Percentiles rank a stretch among this genome's conserved stretches.
Conservation (phyloP, 1,140 invertebrate species). For the Battus philenor region DNA sequence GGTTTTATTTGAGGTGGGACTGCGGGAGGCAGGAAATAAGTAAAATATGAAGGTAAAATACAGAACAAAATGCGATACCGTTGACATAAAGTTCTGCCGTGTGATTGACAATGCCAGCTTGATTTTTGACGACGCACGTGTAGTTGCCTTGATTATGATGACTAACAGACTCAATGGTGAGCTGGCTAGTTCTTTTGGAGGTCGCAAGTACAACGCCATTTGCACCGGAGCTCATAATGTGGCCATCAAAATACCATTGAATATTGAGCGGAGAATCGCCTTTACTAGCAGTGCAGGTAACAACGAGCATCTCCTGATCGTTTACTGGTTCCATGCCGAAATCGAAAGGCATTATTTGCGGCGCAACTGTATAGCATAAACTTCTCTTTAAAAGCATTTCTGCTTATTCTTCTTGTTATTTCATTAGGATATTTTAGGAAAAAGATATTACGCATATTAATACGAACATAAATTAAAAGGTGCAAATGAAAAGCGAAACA, state of each 20-base stretch:
- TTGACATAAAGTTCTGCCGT: slow-evolving; percentile 79
- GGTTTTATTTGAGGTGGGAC: slow-evolving; percentile 79
- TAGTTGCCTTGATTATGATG: slow-evolving; percentile 83
- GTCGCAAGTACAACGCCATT: slow-evolving; percentile 64
- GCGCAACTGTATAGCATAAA: slow-evolving; percentile 71
- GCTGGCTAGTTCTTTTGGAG: slow-evolving; percentile 70
- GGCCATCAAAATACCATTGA: slow-evolving; percentile 78
- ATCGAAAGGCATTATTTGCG: slow-evolving; percentile 79
- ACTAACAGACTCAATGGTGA: slow-evolving; percentile 77
- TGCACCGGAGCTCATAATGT: slow-evolving; percentile 64
- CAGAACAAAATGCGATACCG: slow-evolving; percentile 54
- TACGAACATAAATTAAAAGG: slow-evolving; percentile 24
- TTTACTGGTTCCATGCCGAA: slow-evolving; percentile 80
- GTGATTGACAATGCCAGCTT: slow-evolving; percentile 78
- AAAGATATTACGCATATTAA: slow-evolving; percentile 24
- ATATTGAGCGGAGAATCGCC: slow-evolving; percentile 73
- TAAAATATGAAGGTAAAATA: slow-evolving; percentile 26
- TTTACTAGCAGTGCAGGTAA: slow-evolving; percentile 76
- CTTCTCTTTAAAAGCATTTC: not conserved
- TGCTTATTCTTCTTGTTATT: not conserved
- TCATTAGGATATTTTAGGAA: slow-evolving; percentile 73
- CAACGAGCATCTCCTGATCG: slow-evolving; percentile 81
- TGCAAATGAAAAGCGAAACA: slow-evolving; percentile 30
- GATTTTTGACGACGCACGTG: slow-evolving; percentile 82
- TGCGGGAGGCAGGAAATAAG: slow-evolving; percentile 40